phyloP scores from a whole-genome alignment of 2,797 vertebrate genomes.

The Pangasius mekongensis region DNA sequence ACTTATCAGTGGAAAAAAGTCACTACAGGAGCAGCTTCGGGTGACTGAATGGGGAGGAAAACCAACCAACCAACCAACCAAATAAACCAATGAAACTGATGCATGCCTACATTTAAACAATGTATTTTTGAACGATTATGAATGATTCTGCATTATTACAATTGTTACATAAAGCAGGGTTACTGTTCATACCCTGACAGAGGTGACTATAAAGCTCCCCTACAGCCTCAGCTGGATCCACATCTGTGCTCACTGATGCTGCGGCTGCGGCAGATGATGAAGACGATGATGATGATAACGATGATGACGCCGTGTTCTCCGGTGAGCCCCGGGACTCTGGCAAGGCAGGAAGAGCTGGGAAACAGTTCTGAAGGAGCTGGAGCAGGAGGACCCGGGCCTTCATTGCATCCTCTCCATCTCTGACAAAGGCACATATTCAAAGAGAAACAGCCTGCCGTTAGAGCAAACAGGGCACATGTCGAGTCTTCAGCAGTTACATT shows the following conservation, averaged over 20 bases:
- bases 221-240: constrained; percentile 75
- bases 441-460: not conserved
- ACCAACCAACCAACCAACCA: too few relatives aligned
- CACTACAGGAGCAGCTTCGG: not conserved
- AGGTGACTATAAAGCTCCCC: constrained; percentile 87
- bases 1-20: not conserved
- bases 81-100: not conserved
- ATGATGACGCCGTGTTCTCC: constrained; percentile 50
- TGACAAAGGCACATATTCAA: constrained; percentile 53
- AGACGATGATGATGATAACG: not conserved
- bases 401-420: constrained; percentile 84
- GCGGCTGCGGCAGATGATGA: constrained; percentile 43
- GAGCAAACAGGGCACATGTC: not conserved
- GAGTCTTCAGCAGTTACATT: not conserved
- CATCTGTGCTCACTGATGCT: constrained; percentile 58
- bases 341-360: constrained; percentile 81
- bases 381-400: constrained; percentile 87
- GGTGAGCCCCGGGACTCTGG: constrained; percentile 63
- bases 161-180: not conserved
- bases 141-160: not conserved
- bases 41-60: too few relatives aligned
- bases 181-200: constrained; percentile 79
- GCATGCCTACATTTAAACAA: not conserved
- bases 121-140: not conserved
- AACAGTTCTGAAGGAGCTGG: constrained; percentile 94